A percentile compares a stretch with the other conserved stretches of the same genome.
These are phyloP conservation scores for Sebastiscus tertius DNA, from an alignment of 2,797 vertebrate species.

Conservation along the genomic window DNA sequence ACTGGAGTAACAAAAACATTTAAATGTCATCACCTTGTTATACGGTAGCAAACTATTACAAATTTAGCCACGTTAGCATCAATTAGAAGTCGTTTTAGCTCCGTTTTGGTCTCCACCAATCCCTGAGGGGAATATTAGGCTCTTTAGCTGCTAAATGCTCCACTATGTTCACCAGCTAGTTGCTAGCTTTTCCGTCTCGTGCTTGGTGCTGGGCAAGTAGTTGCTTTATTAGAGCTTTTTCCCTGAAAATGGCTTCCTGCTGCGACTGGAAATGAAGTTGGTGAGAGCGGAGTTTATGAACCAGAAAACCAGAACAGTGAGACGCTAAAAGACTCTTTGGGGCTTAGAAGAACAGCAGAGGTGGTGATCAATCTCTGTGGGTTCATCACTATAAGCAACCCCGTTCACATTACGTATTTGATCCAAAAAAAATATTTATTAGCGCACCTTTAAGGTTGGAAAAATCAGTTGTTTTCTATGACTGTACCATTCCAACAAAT, in stretches of 20 bases:
- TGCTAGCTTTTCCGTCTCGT: background rate
- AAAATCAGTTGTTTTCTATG: background rate
- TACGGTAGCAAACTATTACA: background rate
- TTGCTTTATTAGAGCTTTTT: background rate
- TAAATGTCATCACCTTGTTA: background rate
- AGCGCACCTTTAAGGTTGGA: background rate
- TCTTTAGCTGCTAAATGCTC: background rate
- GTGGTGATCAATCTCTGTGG: accelerated
- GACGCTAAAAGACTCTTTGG: too few relatives aligned
- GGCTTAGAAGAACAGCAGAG: too few relatives aligned
- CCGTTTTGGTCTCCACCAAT: background rate
- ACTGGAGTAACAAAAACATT: background rate
- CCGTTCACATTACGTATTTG: accelerated
- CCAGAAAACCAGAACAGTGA: too few relatives aligned
- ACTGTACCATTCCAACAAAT: background rate
- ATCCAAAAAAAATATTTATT: background rate
- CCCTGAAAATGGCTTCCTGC: background rate
- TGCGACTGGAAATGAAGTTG: background rate
- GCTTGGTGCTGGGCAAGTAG: background rate
- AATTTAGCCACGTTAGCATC: background rate
- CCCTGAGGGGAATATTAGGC: background rate
- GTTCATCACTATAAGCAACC: background rate
- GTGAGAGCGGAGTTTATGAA: background rate
- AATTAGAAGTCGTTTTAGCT: background rate
- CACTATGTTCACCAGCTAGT: background rate